Percentiles rank a stretch among this genome's conserved stretches.
These are phyloP conservation scores for Heliangelus exortis DNA, from an alignment of 2,797 vertebrate species.

Conservation along the genomic window DNA sequence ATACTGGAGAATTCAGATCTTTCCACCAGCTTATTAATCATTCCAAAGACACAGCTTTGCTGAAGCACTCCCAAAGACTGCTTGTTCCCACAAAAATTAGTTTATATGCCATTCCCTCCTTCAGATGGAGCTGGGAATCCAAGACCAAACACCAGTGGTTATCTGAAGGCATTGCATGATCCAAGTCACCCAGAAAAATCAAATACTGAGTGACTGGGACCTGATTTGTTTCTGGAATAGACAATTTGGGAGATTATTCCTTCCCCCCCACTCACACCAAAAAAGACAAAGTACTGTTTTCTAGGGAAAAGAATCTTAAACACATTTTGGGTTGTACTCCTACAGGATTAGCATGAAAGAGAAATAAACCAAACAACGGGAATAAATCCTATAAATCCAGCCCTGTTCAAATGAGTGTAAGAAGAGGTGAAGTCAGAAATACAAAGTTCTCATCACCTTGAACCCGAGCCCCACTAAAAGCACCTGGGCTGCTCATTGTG, in stretches of 20 bases:
- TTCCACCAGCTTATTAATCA: background rate
- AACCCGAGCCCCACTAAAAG: background rate
- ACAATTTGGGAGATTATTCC: background rate
- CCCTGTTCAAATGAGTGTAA: background rate
- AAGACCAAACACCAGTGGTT: background rate
- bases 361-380: background rate
- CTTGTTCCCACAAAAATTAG: background rate
- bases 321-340: background rate
- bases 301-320: background rate
- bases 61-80: background rate
- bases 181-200: background rate
- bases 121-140: background rate
- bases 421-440: background rate
- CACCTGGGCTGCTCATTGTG: background rate
- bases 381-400: background rate
- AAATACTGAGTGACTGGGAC: background rate
- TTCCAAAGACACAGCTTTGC: background rate
- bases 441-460: background rate
- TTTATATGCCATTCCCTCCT: background rate
- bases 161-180: background rate
- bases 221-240: background rate
- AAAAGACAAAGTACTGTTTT: background rate
- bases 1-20: background rate
- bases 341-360: background rate
- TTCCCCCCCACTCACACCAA: background rate